Conservation (phyloP, 2,113 vertebrate genomes). For the Turdus rufiventris region DNA sequence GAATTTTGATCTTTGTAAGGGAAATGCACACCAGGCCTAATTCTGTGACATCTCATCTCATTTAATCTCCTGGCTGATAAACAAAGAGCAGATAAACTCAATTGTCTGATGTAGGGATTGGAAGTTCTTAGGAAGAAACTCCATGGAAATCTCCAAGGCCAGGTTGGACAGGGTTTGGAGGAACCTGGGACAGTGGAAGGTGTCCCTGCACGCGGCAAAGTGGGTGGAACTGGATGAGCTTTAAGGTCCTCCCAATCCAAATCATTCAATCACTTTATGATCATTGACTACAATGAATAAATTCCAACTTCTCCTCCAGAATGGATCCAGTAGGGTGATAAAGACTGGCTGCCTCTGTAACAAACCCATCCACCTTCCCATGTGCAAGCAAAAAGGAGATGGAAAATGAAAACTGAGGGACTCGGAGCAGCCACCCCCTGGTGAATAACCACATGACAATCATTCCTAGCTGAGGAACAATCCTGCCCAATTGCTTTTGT, state of each 20-base stretch:
- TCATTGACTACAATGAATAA: accelerated
- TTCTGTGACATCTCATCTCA: background rate
- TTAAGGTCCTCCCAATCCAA: background rate
- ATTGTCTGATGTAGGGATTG: background rate
- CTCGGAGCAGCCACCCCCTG: background rate
- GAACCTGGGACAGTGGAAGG: background rate
- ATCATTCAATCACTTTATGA: background rate
- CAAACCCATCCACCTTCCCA: background rate
- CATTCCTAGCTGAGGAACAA: background rate
- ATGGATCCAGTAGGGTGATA: accelerated
- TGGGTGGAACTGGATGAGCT: background rate
- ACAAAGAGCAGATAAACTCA: background rate
- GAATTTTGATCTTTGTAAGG: background rate
- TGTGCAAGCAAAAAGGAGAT: background rate
- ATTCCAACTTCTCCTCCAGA: background rate
- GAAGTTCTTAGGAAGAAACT: background rate
- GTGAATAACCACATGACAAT: background rate
- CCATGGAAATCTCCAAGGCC: background rate
- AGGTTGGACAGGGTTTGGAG: background rate
- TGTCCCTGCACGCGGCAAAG: background rate
- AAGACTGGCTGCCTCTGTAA: background rate
- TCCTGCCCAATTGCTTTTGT: background rate
- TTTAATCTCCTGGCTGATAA: background rate
- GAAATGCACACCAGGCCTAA: accelerated
- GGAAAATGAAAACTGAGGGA: background rate